Conservation (phyloP, 1,140 invertebrate species). For the Heliconius melpomene region DNA sequence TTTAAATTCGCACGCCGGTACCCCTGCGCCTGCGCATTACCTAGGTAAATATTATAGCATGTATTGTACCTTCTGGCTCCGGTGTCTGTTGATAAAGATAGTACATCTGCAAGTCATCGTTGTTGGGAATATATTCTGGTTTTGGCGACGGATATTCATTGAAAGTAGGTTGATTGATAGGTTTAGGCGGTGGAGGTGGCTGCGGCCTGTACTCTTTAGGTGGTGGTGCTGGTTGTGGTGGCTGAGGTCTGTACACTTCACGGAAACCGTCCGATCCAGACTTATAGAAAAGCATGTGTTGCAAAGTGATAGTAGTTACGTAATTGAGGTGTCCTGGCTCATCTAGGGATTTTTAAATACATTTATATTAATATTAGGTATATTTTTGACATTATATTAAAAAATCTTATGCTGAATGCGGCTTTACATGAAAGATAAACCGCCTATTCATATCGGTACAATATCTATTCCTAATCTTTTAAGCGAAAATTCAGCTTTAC, state of each 20-base stretch:
- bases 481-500: neutral
- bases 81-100: neutral
- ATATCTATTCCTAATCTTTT: neutral
- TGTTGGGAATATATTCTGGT: neutral
- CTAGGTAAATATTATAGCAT: no score
- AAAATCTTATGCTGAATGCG: neutral
- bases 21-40: no score
- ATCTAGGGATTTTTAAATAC: neutral
- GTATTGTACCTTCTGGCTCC: neutral
- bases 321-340: constrained; percentile 37
- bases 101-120: neutral
- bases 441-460: neutral
- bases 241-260: neutral
- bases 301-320: constrained; percentile 58
- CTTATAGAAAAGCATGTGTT: constrained; percentile 57
- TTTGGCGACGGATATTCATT: neutral
- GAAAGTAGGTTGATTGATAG: no score
- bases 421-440: neutral
- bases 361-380: neutral
- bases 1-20: no score
- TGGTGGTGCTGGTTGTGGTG: neutral
- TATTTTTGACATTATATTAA: neutral
- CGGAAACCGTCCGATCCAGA: constrained; percentile 18
- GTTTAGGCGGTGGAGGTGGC: neutral
- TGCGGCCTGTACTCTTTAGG: neutral